Evolutionary conservation across 2,797 vertebrate species (phyloP).

Genomic region (Labeo calbasu): DNA sequence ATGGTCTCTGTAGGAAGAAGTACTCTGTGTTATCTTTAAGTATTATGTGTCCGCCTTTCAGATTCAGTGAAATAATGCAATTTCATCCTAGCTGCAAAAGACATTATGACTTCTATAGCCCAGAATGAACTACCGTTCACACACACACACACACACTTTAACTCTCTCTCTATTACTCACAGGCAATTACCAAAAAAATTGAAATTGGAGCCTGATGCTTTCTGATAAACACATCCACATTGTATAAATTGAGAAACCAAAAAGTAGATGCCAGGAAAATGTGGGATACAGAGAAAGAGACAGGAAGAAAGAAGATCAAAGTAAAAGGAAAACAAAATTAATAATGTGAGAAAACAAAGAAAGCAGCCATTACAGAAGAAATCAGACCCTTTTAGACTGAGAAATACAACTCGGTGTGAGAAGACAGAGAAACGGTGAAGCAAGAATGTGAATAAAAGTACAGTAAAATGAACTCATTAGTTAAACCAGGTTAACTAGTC

Average conservation of each 20-base stretch:
- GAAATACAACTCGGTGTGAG: background rate
- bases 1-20: background rate
- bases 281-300: background rate
- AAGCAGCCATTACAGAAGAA: background rate
- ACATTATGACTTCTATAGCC: constrained; percentile 48
- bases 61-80: constrained; percentile 63
- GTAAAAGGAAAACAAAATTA: background rate
- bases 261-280: background rate
- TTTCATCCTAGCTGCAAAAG: constrained; percentile 49
- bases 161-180: background rate
- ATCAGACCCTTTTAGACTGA: background rate
- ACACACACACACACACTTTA: constrained; percentile 3
- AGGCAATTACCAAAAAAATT: background rate
- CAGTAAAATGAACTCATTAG: background rate
- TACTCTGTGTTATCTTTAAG: constrained; percentile 20
- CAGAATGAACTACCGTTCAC: constrained; percentile 26
- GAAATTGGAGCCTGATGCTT: background rate
- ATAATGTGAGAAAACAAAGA: background rate
- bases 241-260: constrained; percentile 2
- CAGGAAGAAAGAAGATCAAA: background rate
- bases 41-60: constrained; percentile 33
- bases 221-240: constrained; percentile 20
- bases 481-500: background rate
- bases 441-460: background rate
- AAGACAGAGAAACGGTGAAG: constrained; percentile 21